phyloP scores from a whole-genome alignment of 2,113 vertebrate genomes.

The Oryzias curvinotus region DNA sequence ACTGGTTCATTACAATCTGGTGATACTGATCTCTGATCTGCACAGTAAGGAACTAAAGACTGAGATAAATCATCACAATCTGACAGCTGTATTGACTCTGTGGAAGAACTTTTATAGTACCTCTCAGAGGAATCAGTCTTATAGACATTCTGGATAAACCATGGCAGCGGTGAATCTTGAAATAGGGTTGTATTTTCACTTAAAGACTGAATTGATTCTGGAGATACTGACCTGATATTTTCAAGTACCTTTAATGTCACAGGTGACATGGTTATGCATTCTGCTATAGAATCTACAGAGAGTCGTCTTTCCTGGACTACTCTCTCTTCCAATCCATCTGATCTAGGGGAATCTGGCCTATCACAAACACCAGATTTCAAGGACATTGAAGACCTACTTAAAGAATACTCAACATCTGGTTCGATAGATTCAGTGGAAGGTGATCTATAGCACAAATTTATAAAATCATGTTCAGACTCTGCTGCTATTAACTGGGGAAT shows the following conservation, averaged over 20 bases:
- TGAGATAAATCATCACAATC: constrained; percentile 25
- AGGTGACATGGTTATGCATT: constrained; percentile 41
- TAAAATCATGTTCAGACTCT: constrained; percentile 18
- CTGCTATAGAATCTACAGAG: constrained; percentile 39
- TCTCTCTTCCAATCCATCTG: constrained; percentile 12
- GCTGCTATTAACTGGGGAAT: constrained; percentile 41
- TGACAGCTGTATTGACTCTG: constrained; percentile 26
- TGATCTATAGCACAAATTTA: constrained; percentile 50
- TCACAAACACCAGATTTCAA: constrained; percentile 12
- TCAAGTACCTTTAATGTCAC: constrained; percentile 2
- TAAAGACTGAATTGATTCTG: constrained; percentile 42
- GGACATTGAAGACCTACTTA: constrained; percentile 32
- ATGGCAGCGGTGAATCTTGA: constrained; percentile 48
- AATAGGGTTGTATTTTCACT: constrained; percentile 43
- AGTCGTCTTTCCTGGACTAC: constrained; percentile 24
- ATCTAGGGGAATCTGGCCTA: constrained; percentile 56
- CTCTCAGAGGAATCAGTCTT: not conserved
- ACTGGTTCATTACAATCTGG: constrained; percentile 25
- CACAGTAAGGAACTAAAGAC: not conserved
- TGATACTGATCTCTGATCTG: constrained; percentile 35
- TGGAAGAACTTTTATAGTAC: constrained; percentile 10
- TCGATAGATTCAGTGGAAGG: constrained; percentile 50
- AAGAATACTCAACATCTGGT: constrained; percentile 53
- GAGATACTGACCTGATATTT: constrained; percentile 30
- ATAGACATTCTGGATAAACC: constrained; percentile 31